Evolutionary conservation across 2,113 vertebrate species (phyloP), one percentile per base, ranked within the genome.

Genomic region (Drymodes brunneopygia): DNA sequence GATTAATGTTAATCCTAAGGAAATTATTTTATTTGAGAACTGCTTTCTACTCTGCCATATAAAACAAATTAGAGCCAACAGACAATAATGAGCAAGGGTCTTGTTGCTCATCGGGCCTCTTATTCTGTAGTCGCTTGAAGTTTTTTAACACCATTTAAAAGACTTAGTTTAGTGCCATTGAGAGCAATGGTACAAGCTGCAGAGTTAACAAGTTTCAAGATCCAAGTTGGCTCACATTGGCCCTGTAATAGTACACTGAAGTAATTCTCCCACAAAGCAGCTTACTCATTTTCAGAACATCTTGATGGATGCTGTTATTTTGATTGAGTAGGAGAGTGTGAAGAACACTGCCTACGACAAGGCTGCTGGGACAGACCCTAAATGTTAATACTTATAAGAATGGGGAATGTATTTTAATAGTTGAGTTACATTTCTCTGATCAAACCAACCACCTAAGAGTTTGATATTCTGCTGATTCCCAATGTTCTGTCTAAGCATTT

Each of bases 311-410:
- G 85, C 51, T 94, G 67, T 5, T 90, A 88, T 92, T 95, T 77
- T 90, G 50, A 86, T 88, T 88, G 94, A 91, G 90, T 84, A 90
- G 75, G 67, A 91, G 67, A 91, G 85, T 90, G 85, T 93, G 85
- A 95, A 92, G 90, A 92, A n/a, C 79, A 62, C 79, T 90, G 81
- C 85, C 90, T 92, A 95, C 35, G 21, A 86, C 45, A 92, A 84
- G 81, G 78, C 90, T 94, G 82, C 60, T 81, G 82, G 93, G 92
- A 88, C 85, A 96, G 56, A 92, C 79, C 81, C 91, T 48, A 83
- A 64, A 90, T 78, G 21, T 77, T 93, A 94, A 90, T 92, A 54
- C 56, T 81, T 12, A 8, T 44, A 66, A 70, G 64, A 71, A 60
- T 23, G n/a, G 25, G 22, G 64, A 88, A 44, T 47, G 19, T 64